phyloP scores from a whole-genome alignment of 2,797 vertebrate genomes.

The Tarsius wallacei region DNA sequence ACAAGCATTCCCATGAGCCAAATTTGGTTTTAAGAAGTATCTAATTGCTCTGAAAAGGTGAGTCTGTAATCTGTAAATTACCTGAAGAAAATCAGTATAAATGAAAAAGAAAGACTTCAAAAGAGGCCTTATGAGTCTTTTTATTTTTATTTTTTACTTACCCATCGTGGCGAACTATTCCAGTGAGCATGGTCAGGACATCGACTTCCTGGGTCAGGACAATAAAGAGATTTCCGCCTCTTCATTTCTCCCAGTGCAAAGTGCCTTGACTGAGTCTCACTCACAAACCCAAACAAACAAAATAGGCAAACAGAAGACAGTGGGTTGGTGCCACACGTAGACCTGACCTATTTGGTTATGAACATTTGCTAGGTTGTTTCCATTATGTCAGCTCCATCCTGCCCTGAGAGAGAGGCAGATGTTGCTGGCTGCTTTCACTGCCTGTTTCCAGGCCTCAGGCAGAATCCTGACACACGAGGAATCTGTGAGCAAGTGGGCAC shows the following conservation, averaged over 20 bases:
- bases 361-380: neutral
- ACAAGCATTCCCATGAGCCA: neutral
- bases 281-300: too few relatives aligned
- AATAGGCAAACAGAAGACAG: neutral
- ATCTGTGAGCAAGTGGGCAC: too few relatives aligned
- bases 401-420: too few relatives aligned
- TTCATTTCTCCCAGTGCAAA: neutral
- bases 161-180: neutral
- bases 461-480: fast-evolving
- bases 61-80: too few relatives aligned
- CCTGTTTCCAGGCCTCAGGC: too few relatives aligned
- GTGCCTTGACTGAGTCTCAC: too few relatives aligned
- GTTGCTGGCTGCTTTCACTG: neutral
- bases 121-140: neutral
- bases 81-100: neutral
- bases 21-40: neutral
- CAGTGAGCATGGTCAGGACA: too few relatives aligned
- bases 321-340: neutral
- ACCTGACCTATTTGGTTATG: neutral
- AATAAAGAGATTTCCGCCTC: too few relatives aligned
- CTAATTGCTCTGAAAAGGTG: neutral
- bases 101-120: neutral
- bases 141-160: neutral
- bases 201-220: neutral
- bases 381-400: too few relatives aligned